Base-by-base conservation (phyloP, 2,888 invertebrate genomes). In the Galerucella calmariensis region DNA sequence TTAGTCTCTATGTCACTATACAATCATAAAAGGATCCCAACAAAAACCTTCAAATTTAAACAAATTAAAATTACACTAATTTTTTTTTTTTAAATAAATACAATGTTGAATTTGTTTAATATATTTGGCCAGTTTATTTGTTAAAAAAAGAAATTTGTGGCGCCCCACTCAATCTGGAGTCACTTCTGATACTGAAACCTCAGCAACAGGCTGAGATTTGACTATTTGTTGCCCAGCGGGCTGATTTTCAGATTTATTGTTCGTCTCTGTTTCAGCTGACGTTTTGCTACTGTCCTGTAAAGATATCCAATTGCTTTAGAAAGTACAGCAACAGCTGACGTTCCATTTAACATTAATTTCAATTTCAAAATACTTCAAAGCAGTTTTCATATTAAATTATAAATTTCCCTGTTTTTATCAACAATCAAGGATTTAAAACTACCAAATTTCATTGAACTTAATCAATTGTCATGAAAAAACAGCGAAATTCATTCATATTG, bases 241-340 rank as follows among this genome's bases (percentile, higher is more conserved):
- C 79, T 83, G 82, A 81, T 72, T 82, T 77, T 83, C 80, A 81
- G 84, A 84, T 83, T 83, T 85, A 84, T 84, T 83, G 84, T 83
- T 84, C 81, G 82, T 83, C 84, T 86, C 86, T 82, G 88, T 87
- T 87, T 87, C 86, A 85, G 87, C 85, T 85, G 87, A 86, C 72
- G 80, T 82, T 88, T 88, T 88, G 85, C 85, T 88, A 86, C 87
- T 85, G 83, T 88, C 89, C 89, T 89, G 88, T 84, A 88, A 89
- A 87, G 84, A 87, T 85, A 87, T 83, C 85, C 86, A 85, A 83
- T 79, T 74, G 81, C 83, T 83, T 83, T 84, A 81, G 82, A 79
- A 65, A 72, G 67, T 77, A 69, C 70, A 77, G 72, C 68, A 74
- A 78, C 75, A 72, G 76, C 68, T 75, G 75, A 78, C 70, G 58